Evolutionary conservation across 2,113 vertebrate species (phyloP), one percentile per base, ranked within the genome.

Genomic region (Hirundichthys speculiger): DNA sequence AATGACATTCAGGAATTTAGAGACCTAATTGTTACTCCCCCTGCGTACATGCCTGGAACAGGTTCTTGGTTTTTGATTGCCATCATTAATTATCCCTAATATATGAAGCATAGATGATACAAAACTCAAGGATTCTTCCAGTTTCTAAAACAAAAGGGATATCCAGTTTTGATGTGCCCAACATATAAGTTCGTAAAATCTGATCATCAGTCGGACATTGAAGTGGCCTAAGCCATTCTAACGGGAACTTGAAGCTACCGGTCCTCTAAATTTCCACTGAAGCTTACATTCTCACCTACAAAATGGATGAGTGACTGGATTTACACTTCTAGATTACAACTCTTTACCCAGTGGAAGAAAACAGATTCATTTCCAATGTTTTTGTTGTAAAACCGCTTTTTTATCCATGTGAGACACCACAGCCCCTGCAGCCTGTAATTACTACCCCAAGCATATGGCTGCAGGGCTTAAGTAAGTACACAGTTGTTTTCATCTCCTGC

Each of bases 401-500:
- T 45, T 50, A 60, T 61, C 70, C 56, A 19, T 68, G 21, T 42
- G 7, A 47, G 21, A n/a, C 27, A 68, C 77, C 69, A 55, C 75
- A 77, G 52, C 69, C 52, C 27, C 64, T 43, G 27, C 42, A 41
- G 63, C 43, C 73, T 73, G 46, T 89, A 77, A 86, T 88, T 84
- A 83, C 16, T 69, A 19, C 51, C 75, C 62, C 18, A 52, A 61
- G 57, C 88, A 80, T 85, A 86, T 80, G 88, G 80, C 30, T 48
- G 30, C 30, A 8, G 42, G 60, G 80, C 76, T 86, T 88, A 83
- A 82, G 72, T 60, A 68, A 81, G 74, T 75, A 51, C 62, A 64
- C 51, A 34, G 51, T 80, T 54, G 59, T 77, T 85, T 75, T 86
- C 73, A 78, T 86, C 83, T 84, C 67, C 82, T 82, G 71, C 41